Evolutionary conservation across 2,797 vertebrate genomes (phyloP), one percentile per base, ranked within the genome.

Genomic region (Geotrypetes seraphini): DNA sequence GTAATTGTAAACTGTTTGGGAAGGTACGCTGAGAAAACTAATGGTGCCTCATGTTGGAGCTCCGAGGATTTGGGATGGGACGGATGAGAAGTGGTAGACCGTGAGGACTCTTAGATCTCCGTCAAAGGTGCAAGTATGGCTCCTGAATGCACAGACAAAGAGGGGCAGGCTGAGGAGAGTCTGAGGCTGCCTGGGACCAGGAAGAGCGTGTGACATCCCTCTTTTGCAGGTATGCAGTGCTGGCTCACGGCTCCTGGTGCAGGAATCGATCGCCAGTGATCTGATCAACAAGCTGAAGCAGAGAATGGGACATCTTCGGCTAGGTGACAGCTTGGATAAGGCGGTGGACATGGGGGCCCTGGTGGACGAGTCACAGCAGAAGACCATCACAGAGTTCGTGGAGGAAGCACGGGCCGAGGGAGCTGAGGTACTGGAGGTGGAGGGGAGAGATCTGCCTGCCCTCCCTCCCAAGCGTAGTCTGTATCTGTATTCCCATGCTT

Each of bases 341-440:
- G 28, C 53, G 1, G 31, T 62, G 24, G 69, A 79, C 10, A 43
- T 77, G 57, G 73, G 73, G 7, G 12, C 70, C 7, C 70, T 88
- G 19, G 41, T 37, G 12, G 37, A 50, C 2, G 71, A 77, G 0
- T 54, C 22, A 2, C 69, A 76, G 31, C 49, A 71, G 22, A 20
- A 2, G 3, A 4, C 31, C 1, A 39, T 50, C 4, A 59, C 81
- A 10, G 78, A 86, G 1, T 80, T 76, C 22, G 73, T 91, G 23
- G 59, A 35, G 4, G 75, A 82, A 10, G 88, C 90, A 19, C 49
- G 59, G 38, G 73, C 74, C 35, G 86, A 88, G 57, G 89, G 91
- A 6, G 87, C 85, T 3, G 71, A 52, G 65, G 90, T 92, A 4
- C 85, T 8, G 3, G 7, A 7, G 8, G 21, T 7, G 7, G n/a